phyloP scores from a whole-genome alignment of 2,797 vertebrate species.

The Microhierax caerulescens region DNA sequence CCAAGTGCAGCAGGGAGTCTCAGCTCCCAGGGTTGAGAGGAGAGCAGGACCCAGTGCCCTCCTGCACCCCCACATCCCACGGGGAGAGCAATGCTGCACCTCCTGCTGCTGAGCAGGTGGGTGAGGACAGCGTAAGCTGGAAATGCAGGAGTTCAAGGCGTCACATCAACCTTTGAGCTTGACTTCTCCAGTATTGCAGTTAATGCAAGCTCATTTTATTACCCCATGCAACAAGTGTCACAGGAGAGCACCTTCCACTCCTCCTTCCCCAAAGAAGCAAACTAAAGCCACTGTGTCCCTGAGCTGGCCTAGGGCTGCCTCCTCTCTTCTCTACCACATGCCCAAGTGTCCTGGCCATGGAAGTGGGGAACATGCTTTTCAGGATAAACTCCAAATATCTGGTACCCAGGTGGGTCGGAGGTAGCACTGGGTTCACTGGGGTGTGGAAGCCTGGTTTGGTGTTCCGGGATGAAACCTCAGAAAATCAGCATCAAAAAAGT shows the following conservation, averaged over 20 bases:
- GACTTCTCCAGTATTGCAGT: not conserved
- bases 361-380: not conserved
- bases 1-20: not conserved
- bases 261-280: not conserved
- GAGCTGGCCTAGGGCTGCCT: not conserved
- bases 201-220: not conserved
- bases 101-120: not conserved
- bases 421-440: not conserved
- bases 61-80: not conserved
- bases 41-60: not conserved
- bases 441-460: not conserved
- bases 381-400: not conserved
- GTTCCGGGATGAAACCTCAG: too few relatives aligned
- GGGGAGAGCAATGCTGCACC: not conserved
- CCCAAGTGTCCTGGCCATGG: not conserved
- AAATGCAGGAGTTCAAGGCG: not conserved
- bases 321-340: not conserved
- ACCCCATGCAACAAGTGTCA: not conserved
- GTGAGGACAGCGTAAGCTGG: rapidly evolving
- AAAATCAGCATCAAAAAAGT: not conserved
- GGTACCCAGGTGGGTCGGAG: not conserved
- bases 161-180: not conserved
- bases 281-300: not conserved
- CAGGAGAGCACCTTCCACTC: not conserved
- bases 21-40: not conserved